Evolutionary conservation across 2,888 invertebrate species (phyloP), one percentile per base, ranked within the genome.

Genomic region (Hypomecis atomaria): DNA sequence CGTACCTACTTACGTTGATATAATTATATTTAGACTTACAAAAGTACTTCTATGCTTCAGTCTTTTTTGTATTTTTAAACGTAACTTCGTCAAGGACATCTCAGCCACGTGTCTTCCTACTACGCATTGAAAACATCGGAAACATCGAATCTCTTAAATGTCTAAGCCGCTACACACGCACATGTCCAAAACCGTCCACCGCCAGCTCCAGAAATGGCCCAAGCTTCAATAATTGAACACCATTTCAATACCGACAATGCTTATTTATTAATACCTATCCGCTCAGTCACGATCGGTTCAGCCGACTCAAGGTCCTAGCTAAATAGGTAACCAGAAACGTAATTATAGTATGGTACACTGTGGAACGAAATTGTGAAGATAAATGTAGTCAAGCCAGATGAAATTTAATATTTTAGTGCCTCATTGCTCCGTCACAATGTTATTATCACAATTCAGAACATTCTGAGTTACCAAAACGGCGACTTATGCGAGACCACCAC

Each of bases 201-300:
- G 69, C 76, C 69, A 69, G 69, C 71, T 69, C 59, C 76, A 69
- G 74, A 78, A 75, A 76, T 72, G 73, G 72, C 72, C 67, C 70
- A 67, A 76, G 77, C 79, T 78, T 83, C 74, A 78, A 82, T 87
- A 83, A 86, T 84, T 82, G 83, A 78, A 85, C 83, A 83, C 78
- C 72, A 74, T 75, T 78, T 78, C 76, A 76, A 82, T 77, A 78
- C 72, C 71, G 70, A 69, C 74, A 70, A 77, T 78, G 76, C 72
- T 79, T 78, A 76, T 78, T 75, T 76, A 74, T 79, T 78, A 78
- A 75, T 76, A 78, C 66, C 71, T 72, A 78, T 77, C 78, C 75
- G 75, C 72, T 78, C 80, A 81, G 86, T 87, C 88, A 87, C 88
- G 87, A 87, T 75, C 74, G 59, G 65, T 74, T 65, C 70, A 58